Conservation (phyloP, 2,888 invertebrate species). For the Melanotus villosus region DNA sequence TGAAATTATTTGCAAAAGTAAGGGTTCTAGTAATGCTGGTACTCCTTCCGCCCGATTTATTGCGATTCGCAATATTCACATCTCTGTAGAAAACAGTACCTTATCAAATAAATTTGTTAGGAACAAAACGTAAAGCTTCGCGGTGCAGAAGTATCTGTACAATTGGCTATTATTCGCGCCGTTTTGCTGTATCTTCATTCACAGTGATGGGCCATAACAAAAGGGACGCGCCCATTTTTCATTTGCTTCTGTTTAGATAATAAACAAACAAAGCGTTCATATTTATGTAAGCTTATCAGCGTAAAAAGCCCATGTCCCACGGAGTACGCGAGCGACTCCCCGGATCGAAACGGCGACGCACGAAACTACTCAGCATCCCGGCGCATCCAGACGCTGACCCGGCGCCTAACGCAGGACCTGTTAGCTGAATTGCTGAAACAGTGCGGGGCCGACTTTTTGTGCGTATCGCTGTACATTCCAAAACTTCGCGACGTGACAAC, state of each 20-base stretch:
- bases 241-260: slow-evolving; percentile 7
- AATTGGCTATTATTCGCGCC: slow-evolving; percentile 4
- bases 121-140: neutral
- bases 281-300: slow-evolving; percentile 25
- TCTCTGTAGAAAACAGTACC: too few species aligned
- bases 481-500: slow-evolving; percentile 31
- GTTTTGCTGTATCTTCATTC: slow-evolving; percentile 3
- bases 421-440: slow-evolving; percentile 49
- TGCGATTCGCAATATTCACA: too few species aligned
- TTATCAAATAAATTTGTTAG: neutral
- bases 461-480: slow-evolving; percentile 25
- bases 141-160: neutral
- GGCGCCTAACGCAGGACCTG: slow-evolving; percentile 49
- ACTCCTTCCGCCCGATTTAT: too few species aligned
- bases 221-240: slow-evolving; percentile 16
- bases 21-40: too few species aligned
- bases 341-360: slow-evolving; percentile 53
- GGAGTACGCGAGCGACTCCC: slow-evolving; percentile 39
- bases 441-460: slow-evolving; percentile 40
- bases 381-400: slow-evolving; percentile 51
- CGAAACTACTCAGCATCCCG: slow-evolving; percentile 52
- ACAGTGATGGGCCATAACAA: neutral
- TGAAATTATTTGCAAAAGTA: too few species aligned
- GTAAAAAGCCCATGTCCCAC: slow-evolving; percentile 13
- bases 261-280: slow-evolving; percentile 26